Evolutionary conservation across 2,888 invertebrate genomes (phyloP).

Genomic region (Selenia dentaria): DNA sequence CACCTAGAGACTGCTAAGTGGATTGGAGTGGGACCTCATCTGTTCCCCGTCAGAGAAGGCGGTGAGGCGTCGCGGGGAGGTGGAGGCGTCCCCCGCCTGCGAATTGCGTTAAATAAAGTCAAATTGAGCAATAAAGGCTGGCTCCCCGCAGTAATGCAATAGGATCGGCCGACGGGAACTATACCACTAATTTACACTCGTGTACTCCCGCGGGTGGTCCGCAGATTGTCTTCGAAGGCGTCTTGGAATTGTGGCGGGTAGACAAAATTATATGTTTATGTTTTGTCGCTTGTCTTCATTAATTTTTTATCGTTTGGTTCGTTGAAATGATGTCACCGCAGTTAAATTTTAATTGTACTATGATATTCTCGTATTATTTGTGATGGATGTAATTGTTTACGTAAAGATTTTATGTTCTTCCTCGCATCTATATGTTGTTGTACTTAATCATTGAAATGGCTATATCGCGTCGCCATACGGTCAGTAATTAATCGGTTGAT

Average conservation of each 20-base stretch:
- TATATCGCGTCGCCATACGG: too few species aligned
- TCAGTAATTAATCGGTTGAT: too few species aligned
- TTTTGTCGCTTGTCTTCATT: neutral
- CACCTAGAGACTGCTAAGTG: slow-evolving; percentile 78
- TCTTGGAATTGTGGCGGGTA: slow-evolving; percentile 2
- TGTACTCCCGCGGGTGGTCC: slow-evolving; percentile 15
- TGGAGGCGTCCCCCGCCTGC: slow-evolving; percentile 42
- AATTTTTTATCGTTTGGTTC: neutral
- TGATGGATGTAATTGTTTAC: too few species aligned
- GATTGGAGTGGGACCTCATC: slow-evolving; percentile 82
- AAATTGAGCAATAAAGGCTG: slow-evolving; percentile 84
- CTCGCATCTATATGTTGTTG: too few species aligned
- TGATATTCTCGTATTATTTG: too few species aligned
- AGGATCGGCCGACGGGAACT: slow-evolving; percentile 64
- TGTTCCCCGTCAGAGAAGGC: slow-evolving; percentile 72
- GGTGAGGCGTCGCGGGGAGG: slow-evolving; percentile 36
- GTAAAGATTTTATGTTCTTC: too few species aligned
- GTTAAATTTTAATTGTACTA: too few species aligned
- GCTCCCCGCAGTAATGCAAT: slow-evolving; percentile 77
- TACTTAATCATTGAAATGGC: too few species aligned
- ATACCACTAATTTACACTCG: slow-evolving; percentile 68
- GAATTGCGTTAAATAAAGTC: slow-evolving; percentile 82
- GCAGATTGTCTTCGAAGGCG: slow-evolving; percentile 13
- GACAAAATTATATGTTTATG: slow-evolving; percentile 1
- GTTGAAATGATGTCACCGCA: too few species aligned